Base-by-base conservation (phyloP, 2,113 vertebrate genomes). In the Archilochus colubris region DNA sequence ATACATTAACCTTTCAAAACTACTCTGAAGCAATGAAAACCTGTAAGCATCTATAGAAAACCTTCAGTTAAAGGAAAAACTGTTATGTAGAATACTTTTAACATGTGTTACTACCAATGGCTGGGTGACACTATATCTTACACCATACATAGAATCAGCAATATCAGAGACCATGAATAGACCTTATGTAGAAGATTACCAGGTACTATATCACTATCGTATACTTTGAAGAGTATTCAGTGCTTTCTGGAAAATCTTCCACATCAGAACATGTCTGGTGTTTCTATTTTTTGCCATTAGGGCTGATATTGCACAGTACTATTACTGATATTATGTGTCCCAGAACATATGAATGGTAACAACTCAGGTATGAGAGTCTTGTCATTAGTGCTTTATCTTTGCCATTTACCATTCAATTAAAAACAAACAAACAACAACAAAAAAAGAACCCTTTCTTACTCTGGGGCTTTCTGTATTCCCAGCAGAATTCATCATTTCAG, bases 1-100 rank as follows among this genome's bases (percentile, higher is more conserved):
- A 59, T 79, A n/a, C 10, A 75, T 82, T 90, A 88, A 93, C 24
- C 24, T 90, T 70, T 72, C 38, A 72, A 82, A 94, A 82, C 30
- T 48, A 73, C 25, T 58, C 16, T 76, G 72, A 90, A 68, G 54
- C 54, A 75, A 76, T 50, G 36, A 86, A 76, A 93, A 73, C 28
- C 10, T 80, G 20, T 63, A 61, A 83, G n/a, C 36, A 67, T 46
- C 27, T 51, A 31, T 7, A 78, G 28, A 85, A 73, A 20, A 53
- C 22, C 67, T 76, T 51, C 38, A 63, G 23, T 48, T 73, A n/a
- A 86, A 88, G 27, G 6, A 23, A 83, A 83, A 88, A 54, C 4
- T 22, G 8, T 20, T 33, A 70, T 12, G 19, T 12, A 69, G 21
- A 74, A 73, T 67, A 75, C 5, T 36, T 72, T 23, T 9, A 40